Evolutionary conservation across 2,888 invertebrate genomes (phyloP).

Genomic region (Thumatha senex): DNA sequence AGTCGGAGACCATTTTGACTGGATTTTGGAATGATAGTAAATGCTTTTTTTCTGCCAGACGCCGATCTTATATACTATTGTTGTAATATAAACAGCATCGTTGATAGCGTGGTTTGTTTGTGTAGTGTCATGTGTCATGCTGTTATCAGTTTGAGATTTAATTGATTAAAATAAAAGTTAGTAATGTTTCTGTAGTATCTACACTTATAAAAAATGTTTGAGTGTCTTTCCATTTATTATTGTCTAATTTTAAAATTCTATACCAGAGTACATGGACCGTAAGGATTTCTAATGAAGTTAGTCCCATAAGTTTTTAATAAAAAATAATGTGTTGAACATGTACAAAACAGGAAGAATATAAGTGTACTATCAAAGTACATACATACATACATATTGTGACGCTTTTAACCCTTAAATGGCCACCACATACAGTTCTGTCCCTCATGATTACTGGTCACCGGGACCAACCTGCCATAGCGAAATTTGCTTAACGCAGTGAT

Average conservation of each 20-base stretch:
- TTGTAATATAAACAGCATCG: constrained; percentile 9
- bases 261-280: background rate
- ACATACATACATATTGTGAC: no score
- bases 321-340: no score
- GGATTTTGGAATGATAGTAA: constrained; percentile 15
- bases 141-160: constrained; percentile 30
- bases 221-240: background rate
- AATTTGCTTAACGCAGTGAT: no score
- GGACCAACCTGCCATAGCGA: no score
- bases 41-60: constrained; percentile 12
- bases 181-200: constrained; percentile 1
- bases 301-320: no score
- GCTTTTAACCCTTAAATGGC: no score
- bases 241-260: background rate
- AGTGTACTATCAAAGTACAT: no score
- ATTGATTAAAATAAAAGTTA: constrained; percentile 22
- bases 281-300: no score
- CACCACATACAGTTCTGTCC: no score
- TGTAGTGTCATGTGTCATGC: constrained; percentile 18
- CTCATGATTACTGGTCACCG: no score
- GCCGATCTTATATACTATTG: constrained; percentile 27
- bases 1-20: constrained; percentile 89
- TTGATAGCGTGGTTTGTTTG: constrained; percentile 18
- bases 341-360: no score
- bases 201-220: background rate